A percentile compares a stretch with the other conserved stretches of the same genome.
phyloP scores from a whole-genome alignment of 1,140 invertebrate species.

The Caerostris extrusa region DNA sequence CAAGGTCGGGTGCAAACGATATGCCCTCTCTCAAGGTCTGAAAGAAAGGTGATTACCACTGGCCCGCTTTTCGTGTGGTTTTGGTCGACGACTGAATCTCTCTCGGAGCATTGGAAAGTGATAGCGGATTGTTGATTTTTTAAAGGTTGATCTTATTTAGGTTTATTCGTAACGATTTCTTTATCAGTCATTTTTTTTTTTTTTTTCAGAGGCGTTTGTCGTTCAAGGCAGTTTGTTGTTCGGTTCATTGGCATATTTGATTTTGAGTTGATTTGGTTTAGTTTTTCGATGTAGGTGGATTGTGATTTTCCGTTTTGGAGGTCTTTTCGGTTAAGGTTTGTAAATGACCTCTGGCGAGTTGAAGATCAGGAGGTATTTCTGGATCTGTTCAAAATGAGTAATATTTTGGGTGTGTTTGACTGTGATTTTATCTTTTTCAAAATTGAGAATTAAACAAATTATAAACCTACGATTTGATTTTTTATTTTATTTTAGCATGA shows the following conservation, averaged over 20 bases:
- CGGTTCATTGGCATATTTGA: background rate
- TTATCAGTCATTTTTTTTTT: background rate
- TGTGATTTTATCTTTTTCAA: no score
- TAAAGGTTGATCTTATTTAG: background rate
- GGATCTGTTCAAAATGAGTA: no score
- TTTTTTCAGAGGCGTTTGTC: background rate
- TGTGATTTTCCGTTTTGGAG: background rate
- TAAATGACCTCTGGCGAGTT: no score
- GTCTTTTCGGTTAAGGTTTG: background rate
- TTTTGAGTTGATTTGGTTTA: background rate
- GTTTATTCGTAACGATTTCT: background rate
- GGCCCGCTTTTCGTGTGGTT: background rate
- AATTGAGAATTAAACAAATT: no score
- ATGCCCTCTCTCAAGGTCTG: slow-evolving; percentile 9
- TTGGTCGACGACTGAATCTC: background rate
- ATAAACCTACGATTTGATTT: no score
- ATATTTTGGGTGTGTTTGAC: no score
- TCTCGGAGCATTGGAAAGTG: background rate
- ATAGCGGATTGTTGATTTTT: background rate
- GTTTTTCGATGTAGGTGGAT: background rate
- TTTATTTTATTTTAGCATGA: no score
- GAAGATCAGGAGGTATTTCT: no score
- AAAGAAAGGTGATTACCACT: background rate
- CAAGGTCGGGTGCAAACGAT: slow-evolving; percentile 43
- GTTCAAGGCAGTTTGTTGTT: background rate